Evolutionary conservation across 53 echinoderm and acorn worm genomes (phyloP).

Genomic region (Zoroaster sp.): DNA sequence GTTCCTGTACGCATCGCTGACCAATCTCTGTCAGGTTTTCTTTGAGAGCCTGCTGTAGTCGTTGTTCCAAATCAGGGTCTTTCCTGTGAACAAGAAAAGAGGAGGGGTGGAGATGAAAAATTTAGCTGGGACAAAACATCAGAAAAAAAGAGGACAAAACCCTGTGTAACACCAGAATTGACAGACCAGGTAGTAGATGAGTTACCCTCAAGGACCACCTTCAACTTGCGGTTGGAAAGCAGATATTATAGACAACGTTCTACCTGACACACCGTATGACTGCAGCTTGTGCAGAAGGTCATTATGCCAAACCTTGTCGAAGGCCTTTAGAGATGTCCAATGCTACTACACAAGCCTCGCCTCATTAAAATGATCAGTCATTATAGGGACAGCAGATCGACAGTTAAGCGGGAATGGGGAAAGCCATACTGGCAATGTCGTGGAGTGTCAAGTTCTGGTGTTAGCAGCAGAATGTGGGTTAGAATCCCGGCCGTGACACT

Average conservation of each 20-base stretch:
- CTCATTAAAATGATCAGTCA: background rate
- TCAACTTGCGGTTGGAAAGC: no score
- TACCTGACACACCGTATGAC: background rate
- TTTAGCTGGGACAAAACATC: background rate
- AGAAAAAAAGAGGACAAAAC: background rate
- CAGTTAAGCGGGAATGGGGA: background rate
- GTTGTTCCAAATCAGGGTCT: constrained; percentile 42
- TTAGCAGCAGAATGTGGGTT: no score
- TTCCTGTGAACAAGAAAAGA: constrained; percentile 2
- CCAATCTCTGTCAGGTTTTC: constrained; percentile 67
- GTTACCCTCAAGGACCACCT: no score
- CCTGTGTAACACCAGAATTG: no score
- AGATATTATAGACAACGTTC: background rate
- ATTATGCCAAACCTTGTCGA: background rate
- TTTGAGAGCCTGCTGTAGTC: constrained; percentile 36
- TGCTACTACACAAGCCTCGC: no score
- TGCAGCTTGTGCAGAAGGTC: background rate
- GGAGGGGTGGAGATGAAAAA: background rate
- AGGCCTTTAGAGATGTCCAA: background rate
- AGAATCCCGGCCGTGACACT: no score
- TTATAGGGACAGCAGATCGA: background rate
- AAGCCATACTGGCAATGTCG: background rate
- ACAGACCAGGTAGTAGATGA: no score
- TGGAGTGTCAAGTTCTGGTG: no score
- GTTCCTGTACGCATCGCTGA: constrained; percentile 56